A percentile compares a stretch with the other conserved stretches of the same genome.
Evolutionary conservation across 2,888 invertebrate genomes (phyloP).

Genomic region (Diadegma fenestrale): DNA sequence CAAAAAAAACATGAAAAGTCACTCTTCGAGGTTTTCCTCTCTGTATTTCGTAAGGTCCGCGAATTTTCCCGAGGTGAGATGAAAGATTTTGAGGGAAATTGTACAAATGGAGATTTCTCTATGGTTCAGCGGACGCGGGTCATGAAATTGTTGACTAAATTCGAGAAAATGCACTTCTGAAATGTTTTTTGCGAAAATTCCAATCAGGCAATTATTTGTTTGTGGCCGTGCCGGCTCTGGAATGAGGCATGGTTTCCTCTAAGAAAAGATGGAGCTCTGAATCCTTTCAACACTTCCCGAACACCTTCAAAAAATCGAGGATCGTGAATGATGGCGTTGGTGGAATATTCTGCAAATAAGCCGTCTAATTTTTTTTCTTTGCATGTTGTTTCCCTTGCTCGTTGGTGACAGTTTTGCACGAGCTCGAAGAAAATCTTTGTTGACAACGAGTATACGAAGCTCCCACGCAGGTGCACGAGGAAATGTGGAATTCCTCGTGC

Average conservation of each 20-base stretch:
- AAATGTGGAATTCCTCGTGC: slow-evolving; percentile 30
- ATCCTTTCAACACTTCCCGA: too few relatives aligned
- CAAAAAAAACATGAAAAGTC: slow-evolving; percentile 41
- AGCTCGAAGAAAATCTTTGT: slow-evolving; percentile 20
- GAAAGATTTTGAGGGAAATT: not conserved
- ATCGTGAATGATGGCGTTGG: not conserved
- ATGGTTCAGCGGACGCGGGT: not conserved
- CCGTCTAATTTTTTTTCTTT: too few relatives aligned
- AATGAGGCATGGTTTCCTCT: too few relatives aligned
- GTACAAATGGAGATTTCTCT: not conserved
- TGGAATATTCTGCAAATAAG: not conserved
- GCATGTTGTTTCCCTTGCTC: not conserved
- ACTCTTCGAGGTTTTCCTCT: slow-evolving; percentile 3
- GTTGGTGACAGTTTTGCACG: not conserved
- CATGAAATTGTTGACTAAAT: not conserved
- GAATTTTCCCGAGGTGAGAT: not conserved
- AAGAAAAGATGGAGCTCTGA: too few relatives aligned
- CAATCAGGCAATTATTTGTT: too few relatives aligned
- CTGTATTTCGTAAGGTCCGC: not conserved
- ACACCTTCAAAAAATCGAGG: not conserved
- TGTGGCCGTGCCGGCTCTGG: too few relatives aligned
- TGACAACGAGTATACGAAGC: not conserved
- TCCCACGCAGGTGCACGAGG: slow-evolving; percentile 27
- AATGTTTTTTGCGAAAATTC: too few relatives aligned
- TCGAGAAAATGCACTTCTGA: too few relatives aligned